Base-by-base conservation (phyloP, 1,140 invertebrate genomes). In the Neoseiulus cucumeris region DNA sequence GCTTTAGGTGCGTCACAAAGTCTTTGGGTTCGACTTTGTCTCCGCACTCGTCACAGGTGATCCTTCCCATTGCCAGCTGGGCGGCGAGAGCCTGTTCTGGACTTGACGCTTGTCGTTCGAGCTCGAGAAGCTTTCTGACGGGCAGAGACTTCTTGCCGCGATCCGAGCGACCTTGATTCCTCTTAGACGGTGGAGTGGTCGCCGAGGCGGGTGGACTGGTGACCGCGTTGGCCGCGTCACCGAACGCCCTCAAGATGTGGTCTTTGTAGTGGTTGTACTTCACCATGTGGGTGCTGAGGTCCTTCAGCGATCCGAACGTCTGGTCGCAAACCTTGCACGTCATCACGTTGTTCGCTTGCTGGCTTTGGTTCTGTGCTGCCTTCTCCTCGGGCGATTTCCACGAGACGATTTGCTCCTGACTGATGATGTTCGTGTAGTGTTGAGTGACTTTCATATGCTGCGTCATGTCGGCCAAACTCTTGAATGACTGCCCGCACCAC, bases 391-490 rank as follows among this genome's bases (percentile, higher is more conserved):
- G 84, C 0, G 87, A 90, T 69, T 91, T 89, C 90, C 90, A 93
- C 7, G 89, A 93, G 70, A 92, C 93, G 59, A 93, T 91, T 77
- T 93, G 90, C 75, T 93, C 90, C 74, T 93, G 91, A 1, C 89
- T 92, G 71, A 93, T 93, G 68, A 93, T 93, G 73, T 97, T 96
- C 0, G 91, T 95, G 75, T 97, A 97, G 73, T 98, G 94, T 73
- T 96, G 91, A 12, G 93, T 97, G 73, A 96, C 87, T 74, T 96
- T 91, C 94, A 98, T 98, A 74, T 97, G 93, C 68, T 87, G 89
- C 0, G 92, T 97, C 86, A 98, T 91, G 78, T 97, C 90, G 4
- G 92, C 92, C 51, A 98, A 76, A 0, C 91, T 80, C 69, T 91
- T 72, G 80, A 97, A 98, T 70, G 91, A 95, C 75, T 96, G 91